phyloP scores from a whole-genome alignment of 2,113 vertebrate species.

The Grammomys surdaster region DNA sequence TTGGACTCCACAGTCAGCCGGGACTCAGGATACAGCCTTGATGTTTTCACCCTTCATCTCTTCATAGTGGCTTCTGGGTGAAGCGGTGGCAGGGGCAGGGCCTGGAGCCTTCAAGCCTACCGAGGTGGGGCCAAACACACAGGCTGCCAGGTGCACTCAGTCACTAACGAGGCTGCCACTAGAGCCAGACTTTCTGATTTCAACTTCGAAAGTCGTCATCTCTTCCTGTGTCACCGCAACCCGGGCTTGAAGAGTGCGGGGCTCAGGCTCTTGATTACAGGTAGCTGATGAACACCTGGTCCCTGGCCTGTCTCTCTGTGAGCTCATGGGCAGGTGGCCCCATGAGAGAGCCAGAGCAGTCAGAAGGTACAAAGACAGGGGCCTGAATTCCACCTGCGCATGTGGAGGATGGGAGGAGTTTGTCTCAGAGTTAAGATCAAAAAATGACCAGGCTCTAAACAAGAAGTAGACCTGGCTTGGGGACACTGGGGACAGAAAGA shows the following conservation, averaged over 20 bases:
- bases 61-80: fast-evolving
- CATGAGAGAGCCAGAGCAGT: fast-evolving
- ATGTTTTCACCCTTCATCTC: too few species aligned
- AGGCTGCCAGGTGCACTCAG: fast-evolving
- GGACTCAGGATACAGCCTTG: neutral
- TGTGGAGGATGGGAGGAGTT: fast-evolving
- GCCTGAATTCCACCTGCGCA: fast-evolving
- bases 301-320: neutral
- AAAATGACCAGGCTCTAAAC: neutral
- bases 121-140: too few species aligned
- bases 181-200: neutral
- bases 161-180: fast-evolving
- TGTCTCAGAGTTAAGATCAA: neutral
- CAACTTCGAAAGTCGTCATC: fast-evolving
- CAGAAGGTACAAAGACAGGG: fast-evolving
- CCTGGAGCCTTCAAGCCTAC: fast-evolving
- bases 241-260: neutral
- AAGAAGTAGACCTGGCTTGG: neutral
- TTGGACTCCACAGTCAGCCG: neutral
- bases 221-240: fast-evolving
- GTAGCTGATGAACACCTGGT: neutral
- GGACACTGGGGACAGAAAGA: neutral
- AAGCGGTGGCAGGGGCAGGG: too few species aligned
- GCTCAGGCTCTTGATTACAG: fast-evolving
- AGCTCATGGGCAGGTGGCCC: neutral